Conservation (phyloP, 2,888 invertebrate genomes). For the Phyllotreta striolata region DNA sequence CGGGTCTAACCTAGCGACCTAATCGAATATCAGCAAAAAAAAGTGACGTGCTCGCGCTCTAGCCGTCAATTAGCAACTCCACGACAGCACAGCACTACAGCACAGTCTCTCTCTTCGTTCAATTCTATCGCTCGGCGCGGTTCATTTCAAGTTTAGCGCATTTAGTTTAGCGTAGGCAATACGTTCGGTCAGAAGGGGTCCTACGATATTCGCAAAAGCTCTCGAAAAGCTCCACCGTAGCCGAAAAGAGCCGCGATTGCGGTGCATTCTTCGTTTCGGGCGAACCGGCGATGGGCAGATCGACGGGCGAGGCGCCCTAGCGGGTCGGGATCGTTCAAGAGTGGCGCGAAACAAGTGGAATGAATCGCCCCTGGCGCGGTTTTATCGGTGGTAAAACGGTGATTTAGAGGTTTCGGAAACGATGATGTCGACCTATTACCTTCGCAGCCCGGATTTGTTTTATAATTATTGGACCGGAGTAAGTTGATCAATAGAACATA, state of each 20-base stretch:
- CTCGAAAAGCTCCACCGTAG: conserved; percentile 8
- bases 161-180: conserved; percentile 16
- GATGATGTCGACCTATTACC: conserved; percentile 38
- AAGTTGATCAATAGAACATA: conserved; percentile 36
- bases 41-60: conserved; percentile 1
- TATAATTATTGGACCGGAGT: conserved; percentile 47
- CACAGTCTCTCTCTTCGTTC: conserved; percentile 11
- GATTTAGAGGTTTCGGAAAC: conserved; percentile 32
- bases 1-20: too few species aligned
- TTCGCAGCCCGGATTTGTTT: conserved; percentile 43
- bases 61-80: conserved; percentile 6
- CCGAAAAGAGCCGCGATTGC: background rate
- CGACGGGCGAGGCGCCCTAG: background rate
- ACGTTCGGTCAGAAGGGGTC: conserved; percentile 15
- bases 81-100: background rate
- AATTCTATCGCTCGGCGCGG: conserved; percentile 7
- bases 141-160: conserved; percentile 7
- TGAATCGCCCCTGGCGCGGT: conserved; percentile 38
- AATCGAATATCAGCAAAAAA: too few species aligned
- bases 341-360: conserved; percentile 1
- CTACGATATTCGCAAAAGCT: background rate
- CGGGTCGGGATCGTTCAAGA: background rate
- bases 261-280: background rate
- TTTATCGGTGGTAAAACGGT: conserved; percentile 46
- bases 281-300: background rate